Evolutionary conservation across 1,140 invertebrate genomes (phyloP).

Genomic region (Chrysomallon squamiferum): DNA sequence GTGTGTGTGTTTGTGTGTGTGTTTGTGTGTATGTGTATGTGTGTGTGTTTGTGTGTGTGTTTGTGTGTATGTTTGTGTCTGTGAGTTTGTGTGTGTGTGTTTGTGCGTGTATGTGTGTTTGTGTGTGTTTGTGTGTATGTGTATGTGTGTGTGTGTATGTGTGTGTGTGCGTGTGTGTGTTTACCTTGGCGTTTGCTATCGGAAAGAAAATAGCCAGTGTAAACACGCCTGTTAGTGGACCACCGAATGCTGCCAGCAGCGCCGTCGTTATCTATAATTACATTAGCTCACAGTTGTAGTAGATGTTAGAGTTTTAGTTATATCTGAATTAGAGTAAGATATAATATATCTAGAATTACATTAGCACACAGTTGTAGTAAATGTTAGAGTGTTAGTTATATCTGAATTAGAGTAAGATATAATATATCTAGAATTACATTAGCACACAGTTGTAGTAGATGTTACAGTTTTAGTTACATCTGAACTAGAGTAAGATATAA

Average conservation of each 20-base stretch:
- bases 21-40: no score
- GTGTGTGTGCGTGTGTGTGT: no score
- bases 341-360: neutral
- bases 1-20: no score
- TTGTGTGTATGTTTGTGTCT: no score
- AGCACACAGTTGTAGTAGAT: neutral
- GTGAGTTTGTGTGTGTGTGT: no score
- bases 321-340: neutral
- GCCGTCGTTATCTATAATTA: slow-evolving; percentile 34
- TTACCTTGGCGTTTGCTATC: slow-evolving; percentile 52
- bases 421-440: neutral
- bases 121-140: no score
- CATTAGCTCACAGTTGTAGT: neutral
- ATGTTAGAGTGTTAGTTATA: neutral
- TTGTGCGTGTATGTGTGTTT: no score
- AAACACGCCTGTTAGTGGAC: slow-evolving; percentile 57
- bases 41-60: no score
- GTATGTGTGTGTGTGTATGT: no score
- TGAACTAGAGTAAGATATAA: neutral
- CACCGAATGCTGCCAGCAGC: slow-evolving; percentile 46
- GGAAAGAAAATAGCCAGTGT: slow-evolving; percentile 55
- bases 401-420: neutral
- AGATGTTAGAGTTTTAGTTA: neutral
- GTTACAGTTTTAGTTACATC: neutral
- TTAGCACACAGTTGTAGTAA: neutral